phyloP scores from a whole-genome alignment of 2,797 vertebrate species.

The Centropyge bicolor region DNA sequence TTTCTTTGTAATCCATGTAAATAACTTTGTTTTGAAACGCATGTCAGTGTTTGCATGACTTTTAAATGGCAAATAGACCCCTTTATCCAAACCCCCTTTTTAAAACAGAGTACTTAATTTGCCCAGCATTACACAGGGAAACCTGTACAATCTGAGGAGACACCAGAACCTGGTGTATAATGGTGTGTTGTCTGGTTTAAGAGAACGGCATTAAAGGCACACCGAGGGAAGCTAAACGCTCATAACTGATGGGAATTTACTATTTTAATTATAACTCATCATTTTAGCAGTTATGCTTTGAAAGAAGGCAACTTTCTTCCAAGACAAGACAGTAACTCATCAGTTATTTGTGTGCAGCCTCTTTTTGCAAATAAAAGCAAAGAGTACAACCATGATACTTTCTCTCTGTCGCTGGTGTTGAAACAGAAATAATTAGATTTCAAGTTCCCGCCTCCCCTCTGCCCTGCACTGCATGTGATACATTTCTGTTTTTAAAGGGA shows the following conservation, averaged over 20 bases:
- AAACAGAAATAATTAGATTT: conserved; percentile 5
- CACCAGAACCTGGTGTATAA: conserved; percentile 7
- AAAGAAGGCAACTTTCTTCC: background rate
- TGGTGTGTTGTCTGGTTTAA: conserved; percentile 11
- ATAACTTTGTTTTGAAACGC: conserved; percentile 69
- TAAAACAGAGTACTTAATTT: conserved; percentile 19
- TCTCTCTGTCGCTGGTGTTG: background rate
- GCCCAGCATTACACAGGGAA: conserved; percentile 12
- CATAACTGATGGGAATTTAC: conserved; percentile 8
- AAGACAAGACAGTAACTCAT: background rate
- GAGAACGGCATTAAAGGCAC: conserved; percentile 5
- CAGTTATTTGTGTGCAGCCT: conserved; percentile 2
- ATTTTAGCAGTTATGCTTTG: background rate
- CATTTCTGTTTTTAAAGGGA: conserved; percentile 12
- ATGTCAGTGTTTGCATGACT: conserved; percentile 72
- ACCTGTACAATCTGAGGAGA: conserved; percentile 6
- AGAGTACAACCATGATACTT: background rate
- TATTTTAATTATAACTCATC: background rate
- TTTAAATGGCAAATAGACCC: conserved; percentile 35
- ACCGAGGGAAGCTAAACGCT: conserved; percentile 1
- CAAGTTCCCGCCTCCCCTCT: background rate
- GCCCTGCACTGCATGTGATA: background rate
- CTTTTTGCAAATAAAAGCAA: background rate
- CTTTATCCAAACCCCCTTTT: background rate
- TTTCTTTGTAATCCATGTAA: conserved; percentile 62